Conservation (phyloP, 2,888 invertebrate species). For the Zootermopsis nevadensis region DNA sequence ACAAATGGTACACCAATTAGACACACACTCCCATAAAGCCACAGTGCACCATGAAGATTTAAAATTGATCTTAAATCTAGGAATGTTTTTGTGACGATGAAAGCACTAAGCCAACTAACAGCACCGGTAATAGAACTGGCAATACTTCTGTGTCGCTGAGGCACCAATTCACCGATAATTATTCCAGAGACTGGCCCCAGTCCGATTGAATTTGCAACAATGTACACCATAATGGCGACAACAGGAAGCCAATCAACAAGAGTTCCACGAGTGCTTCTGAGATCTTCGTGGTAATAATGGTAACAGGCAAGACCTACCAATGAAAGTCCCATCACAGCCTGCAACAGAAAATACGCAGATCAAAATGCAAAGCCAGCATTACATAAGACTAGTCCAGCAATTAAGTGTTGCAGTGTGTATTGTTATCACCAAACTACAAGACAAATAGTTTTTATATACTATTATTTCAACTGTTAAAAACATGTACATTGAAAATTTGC, state of each 20-base stretch:
- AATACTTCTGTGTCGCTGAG: slow-evolving; percentile 59
- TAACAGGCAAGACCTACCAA: slow-evolving; percentile 57
- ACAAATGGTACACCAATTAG: slow-evolving; percentile 62
- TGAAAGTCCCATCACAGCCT: slow-evolving; percentile 57
- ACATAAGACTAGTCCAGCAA: too few species aligned
- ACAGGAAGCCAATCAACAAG: slow-evolving; percentile 59
- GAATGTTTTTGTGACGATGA: slow-evolving; percentile 60
- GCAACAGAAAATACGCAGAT: slow-evolving; percentile 55
- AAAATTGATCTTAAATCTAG: slow-evolving; percentile 55
- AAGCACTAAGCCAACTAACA: slow-evolving; percentile 61
- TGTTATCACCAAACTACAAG: too few species aligned
- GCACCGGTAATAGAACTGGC: slow-evolving; percentile 63
- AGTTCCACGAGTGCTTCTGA: slow-evolving; percentile 43
- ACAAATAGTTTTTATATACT: too few species aligned
- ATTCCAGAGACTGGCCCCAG: slow-evolving; percentile 62
- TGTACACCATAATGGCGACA: slow-evolving; percentile 58
- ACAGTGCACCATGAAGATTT: slow-evolving; percentile 57
- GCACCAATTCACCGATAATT: slow-evolving; percentile 61
- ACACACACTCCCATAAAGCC: slow-evolving; percentile 62
- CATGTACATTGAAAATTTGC: too few species aligned
- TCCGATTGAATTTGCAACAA: slow-evolving; percentile 60
- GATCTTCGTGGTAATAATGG: slow-evolving; percentile 55
- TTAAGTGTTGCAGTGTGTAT: too few species aligned
- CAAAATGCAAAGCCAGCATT: too few species aligned
- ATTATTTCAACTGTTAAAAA: too few species aligned